Base-by-base conservation (phyloP, 1,140 invertebrate species). In the Euglossa dilemma region DNA sequence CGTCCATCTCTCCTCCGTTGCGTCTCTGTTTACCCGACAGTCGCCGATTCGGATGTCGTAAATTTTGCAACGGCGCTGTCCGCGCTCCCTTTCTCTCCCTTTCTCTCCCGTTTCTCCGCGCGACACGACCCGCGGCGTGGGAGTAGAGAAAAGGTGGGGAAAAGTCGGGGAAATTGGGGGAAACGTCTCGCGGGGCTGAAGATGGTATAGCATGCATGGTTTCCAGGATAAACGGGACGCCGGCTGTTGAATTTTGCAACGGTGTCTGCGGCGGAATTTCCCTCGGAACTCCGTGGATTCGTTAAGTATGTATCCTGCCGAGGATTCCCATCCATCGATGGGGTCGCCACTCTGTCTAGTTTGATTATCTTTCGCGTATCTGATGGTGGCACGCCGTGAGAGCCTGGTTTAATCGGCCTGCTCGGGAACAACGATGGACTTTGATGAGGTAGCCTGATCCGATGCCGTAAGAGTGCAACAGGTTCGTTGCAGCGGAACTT, bases 31-130 rank as follows among this genome's bases (percentile, higher is more conserved):
- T 71, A 56, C 20, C 56, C 79, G 83, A 52, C 64, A 56, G 59
- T 64, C 85, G 70, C 45, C 57, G 66, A 75, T 80, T 63, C 66
- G 85, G 76, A 84, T 66, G 69, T 89, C 88, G 85, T 89, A 89
- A 89, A 89, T 89, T 83, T 89, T 89, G 87, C 87, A 89, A 80
- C 87, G 83, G 85, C 36, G 85, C 78, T 66, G 67, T 52, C 75
- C 83, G 36, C 83, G 75, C 70, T 47, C 23, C 18, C 63, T 83
- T 80, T 77, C 80, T 54, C 63, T 47, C 23, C 59, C 23, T n/a
- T 76, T 47, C 57, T 36, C 66, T 25, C 64, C 75, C n/a, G 74
- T 77, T 47, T 71, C 54, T 18, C 36, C 64, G 23, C 61, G 23
- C 7, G 52, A 28, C 66, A 54, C 76, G 63, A 12, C 0, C 28